Evolutionary conservation across 2,888 invertebrate genomes (phyloP), one percentile per base, ranked within the genome.

Genomic region (Dolomedes plantarius): DNA sequence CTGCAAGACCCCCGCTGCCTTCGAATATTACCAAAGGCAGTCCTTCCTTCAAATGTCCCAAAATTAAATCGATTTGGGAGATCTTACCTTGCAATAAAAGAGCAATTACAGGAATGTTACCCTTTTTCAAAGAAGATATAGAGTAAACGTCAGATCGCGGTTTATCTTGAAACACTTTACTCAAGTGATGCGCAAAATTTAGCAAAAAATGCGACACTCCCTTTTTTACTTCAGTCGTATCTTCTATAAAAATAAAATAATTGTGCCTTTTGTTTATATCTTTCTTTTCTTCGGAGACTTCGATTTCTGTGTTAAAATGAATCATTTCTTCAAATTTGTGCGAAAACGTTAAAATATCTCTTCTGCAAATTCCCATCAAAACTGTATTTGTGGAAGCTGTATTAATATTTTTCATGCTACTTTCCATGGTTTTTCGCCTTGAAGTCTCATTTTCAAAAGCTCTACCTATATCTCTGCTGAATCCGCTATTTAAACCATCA

Each of bases 1-100:
- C 82, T 19, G 82, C 69, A 23, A 82, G 19, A 1, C 82, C 82
- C 13, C 82, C 82, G 28, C 71, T 82, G 5, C 76, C 82, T 72
- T 82, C 50, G 16, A 82, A 64, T 5, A 82, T 41, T 9, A 76
- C 36, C 0, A 82, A 16, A 11, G 82, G 82, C 19, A 82, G 6
- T 13, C 64, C 50, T 28, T 41, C 23, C 32, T 76, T 82, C 3
- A 82, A n/a, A 11, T 71, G 39, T 9, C 76, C 65, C 1, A 69
- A 23, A 32, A 82, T 41, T 6, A 71, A 23, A 65, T 82, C 76
- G 1, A 82, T 71, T 11, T 75, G 62, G 9, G 27, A 9, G 11
- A 71, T 29, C 11, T 71, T 41, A 13, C 82, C 82, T 13, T 32
- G 71, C 6, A 82, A 46, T 27, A 82, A 50, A 11, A 82, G 27